Percentiles rank a stretch among this genome's conserved stretches.
These are phyloP conservation scores for Carduelis carduelis DNA, from an alignment of 2,797 vertebrate genomes.

Conservation along the genomic window DNA sequence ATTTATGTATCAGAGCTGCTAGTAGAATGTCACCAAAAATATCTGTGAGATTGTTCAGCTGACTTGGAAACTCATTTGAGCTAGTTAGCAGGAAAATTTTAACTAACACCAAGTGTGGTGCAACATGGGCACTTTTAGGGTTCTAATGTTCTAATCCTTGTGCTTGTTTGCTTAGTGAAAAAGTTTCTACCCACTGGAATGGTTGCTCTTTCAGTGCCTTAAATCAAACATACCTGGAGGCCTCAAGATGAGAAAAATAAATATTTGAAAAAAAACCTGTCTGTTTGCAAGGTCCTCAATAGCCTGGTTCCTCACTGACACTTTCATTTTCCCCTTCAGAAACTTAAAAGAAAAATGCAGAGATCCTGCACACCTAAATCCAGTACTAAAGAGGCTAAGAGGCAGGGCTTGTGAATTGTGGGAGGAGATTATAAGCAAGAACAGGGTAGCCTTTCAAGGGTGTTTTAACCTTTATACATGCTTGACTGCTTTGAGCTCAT, in stretches of 20 bases:
- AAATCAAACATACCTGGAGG: constrained; percentile 66
- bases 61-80: background rate
- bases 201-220: constrained; percentile 61
- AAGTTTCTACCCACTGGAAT: constrained; percentile 36
- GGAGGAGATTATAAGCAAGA: background rate
- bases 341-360: constrained; percentile 20
- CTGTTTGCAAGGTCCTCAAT: constrained; percentile 19
- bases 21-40: background rate
- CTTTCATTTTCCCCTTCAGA: constrained; percentile 54
- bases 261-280: constrained; percentile 55
- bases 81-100: background rate
- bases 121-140: background rate
- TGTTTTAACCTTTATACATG: background rate
- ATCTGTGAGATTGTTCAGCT: constrained; percentile 6
- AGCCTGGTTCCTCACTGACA: constrained; percentile 9
- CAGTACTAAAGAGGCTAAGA: background rate
- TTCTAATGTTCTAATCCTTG: constrained; percentile 14
- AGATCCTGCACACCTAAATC: background rate
- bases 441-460: background rate
- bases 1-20: background rate
- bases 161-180: constrained; percentile 57
- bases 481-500: background rate
- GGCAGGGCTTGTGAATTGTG: background rate
- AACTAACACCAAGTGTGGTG: background rate
- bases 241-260: constrained; percentile 73